Base-by-base conservation (phyloP, 2,888 invertebrate species). In the Eutolmus rufibarbis region DNA sequence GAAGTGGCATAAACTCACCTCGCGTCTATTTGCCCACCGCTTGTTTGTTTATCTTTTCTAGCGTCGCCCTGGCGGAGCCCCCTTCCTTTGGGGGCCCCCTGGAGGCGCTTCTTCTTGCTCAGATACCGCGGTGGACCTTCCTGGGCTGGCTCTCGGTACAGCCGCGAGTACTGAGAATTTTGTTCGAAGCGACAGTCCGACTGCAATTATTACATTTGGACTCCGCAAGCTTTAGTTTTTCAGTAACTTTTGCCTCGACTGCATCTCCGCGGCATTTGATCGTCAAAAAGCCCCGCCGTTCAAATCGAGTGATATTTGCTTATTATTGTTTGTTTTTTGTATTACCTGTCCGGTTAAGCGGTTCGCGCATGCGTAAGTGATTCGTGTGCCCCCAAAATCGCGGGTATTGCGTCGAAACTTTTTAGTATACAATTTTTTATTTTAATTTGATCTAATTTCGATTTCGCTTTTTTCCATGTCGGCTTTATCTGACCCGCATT, bases 341-440 rank as follows among this genome's bases (percentile, higher is more conserved):
- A 28, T 19, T 66, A 56, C 46, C 46, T 57, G 34, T 82, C 23
- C 57, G 57, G 28, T 82, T 34, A 51, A 66, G 28, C 1, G 1
- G 14, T 57, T 57, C 37, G 57, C 37, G 82, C 82, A 82, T 82
- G 37, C 82, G 57, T 82, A 57, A 57, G 82, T 82, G 82, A 82
- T 34, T 76, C 28, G n/a, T 37, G 37, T 76, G 37, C 31, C 9
- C 8, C 76, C 34, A 23, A 66, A 66, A 23, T 66, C 66, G 66
- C 66, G 66, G 66, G 66, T 66, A 66, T 66, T 9, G 14, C 66
- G 19, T 66, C 28, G 19, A 28, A 46, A 1, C 43, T 66, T 66
- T 66, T 76, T 12, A 12, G 8, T 40, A 0, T 40, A 0, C 1
- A 40, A 40, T 8, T 34, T 76, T 76, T 40, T 34, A 76, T 74